Evolutionary conservation across 2,113 vertebrate genomes (phyloP).

Genomic region (Lonchura striata): DNA sequence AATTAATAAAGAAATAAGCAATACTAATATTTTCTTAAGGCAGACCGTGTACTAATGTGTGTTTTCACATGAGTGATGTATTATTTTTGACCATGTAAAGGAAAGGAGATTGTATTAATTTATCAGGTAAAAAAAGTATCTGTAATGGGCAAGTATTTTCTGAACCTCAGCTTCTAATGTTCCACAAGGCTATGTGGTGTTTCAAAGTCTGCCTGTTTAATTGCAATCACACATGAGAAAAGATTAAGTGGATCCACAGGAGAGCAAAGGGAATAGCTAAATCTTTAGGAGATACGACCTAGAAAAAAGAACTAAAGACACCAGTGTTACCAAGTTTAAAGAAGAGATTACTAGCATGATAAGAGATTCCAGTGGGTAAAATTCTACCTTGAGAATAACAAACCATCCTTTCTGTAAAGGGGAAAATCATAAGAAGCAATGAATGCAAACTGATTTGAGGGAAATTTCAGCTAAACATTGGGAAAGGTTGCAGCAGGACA

Average conservation of each 20-base stretch:
- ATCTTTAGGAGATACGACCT: background rate
- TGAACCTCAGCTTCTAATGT: background rate
- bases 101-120: background rate
- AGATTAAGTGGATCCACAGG: background rate
- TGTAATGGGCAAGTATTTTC: background rate
- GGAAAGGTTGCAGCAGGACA: background rate
- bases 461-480: background rate
- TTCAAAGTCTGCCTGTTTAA: background rate
- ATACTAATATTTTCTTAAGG: constrained; percentile 5
- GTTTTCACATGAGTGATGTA: background rate
- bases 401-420: background rate
- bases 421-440: background rate
- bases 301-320: background rate
- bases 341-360: background rate
- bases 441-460: background rate
- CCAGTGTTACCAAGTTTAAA: background rate
- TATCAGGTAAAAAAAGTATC: background rate
- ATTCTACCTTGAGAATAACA: background rate
- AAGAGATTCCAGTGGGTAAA: background rate
- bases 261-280: background rate
- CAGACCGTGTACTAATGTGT: background rate
- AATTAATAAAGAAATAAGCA: constrained; percentile 36
- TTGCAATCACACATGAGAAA: background rate
- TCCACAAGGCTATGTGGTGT: background rate
- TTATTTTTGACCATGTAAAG: background rate